Conservation (phyloP, 2,888 invertebrate species). For the Melanostoma mellinum region DNA sequence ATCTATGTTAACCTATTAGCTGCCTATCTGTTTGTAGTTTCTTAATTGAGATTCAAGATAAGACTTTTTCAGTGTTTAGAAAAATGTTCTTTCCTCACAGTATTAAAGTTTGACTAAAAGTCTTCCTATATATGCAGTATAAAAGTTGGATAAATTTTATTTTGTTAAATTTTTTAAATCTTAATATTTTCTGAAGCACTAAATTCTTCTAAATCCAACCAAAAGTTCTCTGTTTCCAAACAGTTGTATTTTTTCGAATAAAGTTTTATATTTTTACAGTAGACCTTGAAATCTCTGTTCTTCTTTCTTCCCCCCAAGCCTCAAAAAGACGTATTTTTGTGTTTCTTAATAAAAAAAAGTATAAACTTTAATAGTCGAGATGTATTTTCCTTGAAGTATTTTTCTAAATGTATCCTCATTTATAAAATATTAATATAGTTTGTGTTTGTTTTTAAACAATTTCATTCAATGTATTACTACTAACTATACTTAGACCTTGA, state of each 20-base stretch:
- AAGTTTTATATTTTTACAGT: constrained; percentile 30
- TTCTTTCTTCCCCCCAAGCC: not conserved
- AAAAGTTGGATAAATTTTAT: constrained; percentile 29
- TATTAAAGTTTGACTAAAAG: constrained; percentile 46
- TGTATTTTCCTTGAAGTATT: constrained; percentile 9
- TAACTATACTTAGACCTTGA: not conserved
- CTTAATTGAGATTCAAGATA: constrained; percentile 29
- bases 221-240: constrained; percentile 7
- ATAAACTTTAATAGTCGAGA: constrained; percentile 5
- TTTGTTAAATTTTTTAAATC: constrained; percentile 29
- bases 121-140: constrained; percentile 44
- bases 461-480: constrained; percentile 43
- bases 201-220: constrained; percentile 24
- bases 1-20: constrained; percentile 52
- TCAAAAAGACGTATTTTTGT: constrained; percentile 21
- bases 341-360: constrained; percentile 15
- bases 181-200: constrained; percentile 50
- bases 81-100: constrained; percentile 30
- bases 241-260: constrained; percentile 24
- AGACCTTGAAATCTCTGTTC: constrained; percentile 33
- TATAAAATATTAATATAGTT: constrained; percentile 14
- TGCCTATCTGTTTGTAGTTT: constrained; percentile 62
- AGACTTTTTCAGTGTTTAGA: constrained; percentile 53
- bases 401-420: constrained; percentile 36
- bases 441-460: constrained; percentile 15